These are phyloP conservation scores for Brachyistius frenatus DNA, from an alignment of 2,113 vertebrate species.

Conservation along the genomic window DNA sequence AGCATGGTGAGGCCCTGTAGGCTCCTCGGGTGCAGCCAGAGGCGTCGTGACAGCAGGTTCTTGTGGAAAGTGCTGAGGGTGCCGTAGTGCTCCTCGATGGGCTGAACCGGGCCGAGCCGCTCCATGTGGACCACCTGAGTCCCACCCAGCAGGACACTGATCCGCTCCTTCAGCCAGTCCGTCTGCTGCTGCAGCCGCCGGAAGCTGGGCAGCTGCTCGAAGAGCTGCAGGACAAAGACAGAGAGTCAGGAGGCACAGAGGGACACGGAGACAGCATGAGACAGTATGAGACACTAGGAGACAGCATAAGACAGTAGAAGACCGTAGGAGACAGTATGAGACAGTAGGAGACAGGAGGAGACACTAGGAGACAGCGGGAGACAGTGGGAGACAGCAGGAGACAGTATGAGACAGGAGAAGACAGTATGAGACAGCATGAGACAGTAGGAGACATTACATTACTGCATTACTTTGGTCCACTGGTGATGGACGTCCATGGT, in stretches of 20 bases:
- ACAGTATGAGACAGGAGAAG: too few species aligned
- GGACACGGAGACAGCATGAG: background rate
- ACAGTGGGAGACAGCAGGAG: too few species aligned
- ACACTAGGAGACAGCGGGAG: too few species aligned
- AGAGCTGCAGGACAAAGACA: slow-evolving; percentile 81
- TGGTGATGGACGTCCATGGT: slow-evolving; percentile 97
- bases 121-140: slow-evolving; percentile 89
- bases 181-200: slow-evolving; percentile 88
- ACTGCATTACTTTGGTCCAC: slow-evolving; percentile 91
- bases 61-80: slow-evolving; percentile 88
- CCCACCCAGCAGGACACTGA: slow-evolving; percentile 92
- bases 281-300: too few species aligned
- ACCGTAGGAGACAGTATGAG: background rate
- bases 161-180: slow-evolving; percentile 88
- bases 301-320: background rate
- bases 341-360: background rate
- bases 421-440: background rate
- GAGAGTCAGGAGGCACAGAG: slow-evolving; percentile 14
- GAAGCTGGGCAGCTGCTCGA: slow-evolving; percentile 90
- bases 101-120: slow-evolving; percentile 86
- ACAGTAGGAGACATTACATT: background rate
- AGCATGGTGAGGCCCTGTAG: slow-evolving; percentile 91
- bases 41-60: slow-evolving; percentile 79
- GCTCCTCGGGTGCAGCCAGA: slow-evolving; percentile 89
- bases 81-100: slow-evolving; percentile 90